Evolutionary conservation across 2,888 invertebrate genomes (phyloP).

Genomic region (Camponotus fellah): DNA sequence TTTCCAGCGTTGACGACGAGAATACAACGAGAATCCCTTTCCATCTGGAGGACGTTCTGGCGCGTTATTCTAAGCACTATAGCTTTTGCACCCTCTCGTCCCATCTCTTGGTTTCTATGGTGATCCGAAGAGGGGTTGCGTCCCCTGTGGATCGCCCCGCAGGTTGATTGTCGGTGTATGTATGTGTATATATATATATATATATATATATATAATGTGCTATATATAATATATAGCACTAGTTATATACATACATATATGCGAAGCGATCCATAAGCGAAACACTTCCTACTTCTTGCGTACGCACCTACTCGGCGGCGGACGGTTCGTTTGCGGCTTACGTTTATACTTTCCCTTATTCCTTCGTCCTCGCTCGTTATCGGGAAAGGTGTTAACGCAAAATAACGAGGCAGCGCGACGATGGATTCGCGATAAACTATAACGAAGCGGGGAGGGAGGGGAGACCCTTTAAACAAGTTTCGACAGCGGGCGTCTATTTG

Average conservation of each 20-base stretch:
- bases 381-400: background rate
- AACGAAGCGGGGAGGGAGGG: background rate
- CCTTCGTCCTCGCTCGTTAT: constrained; percentile 4
- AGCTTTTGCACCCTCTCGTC: constrained; percentile 71
- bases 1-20: constrained; percentile 18
- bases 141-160: constrained; percentile 68
- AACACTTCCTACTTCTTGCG: constrained; percentile 39
- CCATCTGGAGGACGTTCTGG: constrained; percentile 62
- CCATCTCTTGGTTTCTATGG: constrained; percentile 75
- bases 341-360: background rate
- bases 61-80: constrained; percentile 73
- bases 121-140: constrained; percentile 70
- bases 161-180: constrained; percentile 68
- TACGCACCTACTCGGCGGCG: constrained; percentile 1
- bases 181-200: constrained; percentile 14
- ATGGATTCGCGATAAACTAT: constrained; percentile 24
- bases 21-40: constrained; percentile 61
- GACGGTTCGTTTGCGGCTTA: background rate
- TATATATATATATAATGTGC: constrained; percentile 32
- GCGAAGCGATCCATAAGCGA: constrained; percentile 39
- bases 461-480: background rate
- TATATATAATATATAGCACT: constrained; percentile 28
- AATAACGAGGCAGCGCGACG: constrained; percentile 3
- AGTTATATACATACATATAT: background rate
- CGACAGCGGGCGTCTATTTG: background rate